Conservation (phyloP, 35 echinoderm and acorn worm genomes). For the Apostichopus californicus region DNA sequence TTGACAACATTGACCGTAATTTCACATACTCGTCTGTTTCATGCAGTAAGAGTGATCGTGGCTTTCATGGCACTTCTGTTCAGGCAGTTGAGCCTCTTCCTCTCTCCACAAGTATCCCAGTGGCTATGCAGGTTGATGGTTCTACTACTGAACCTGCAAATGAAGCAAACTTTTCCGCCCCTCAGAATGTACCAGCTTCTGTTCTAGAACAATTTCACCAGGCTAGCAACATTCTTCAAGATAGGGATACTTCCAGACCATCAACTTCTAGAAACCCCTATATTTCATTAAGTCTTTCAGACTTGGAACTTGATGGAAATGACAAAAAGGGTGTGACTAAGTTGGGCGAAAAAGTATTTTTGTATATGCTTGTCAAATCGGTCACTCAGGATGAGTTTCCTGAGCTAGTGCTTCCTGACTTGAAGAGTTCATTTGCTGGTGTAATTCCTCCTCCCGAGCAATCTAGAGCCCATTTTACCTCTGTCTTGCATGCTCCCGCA, state of each 20-base stretch:
- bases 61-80: constrained; percentile 66
- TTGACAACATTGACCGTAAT: constrained; percentile 59
- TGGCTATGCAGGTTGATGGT: background rate
- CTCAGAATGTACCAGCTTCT: constrained; percentile 11
- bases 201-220: constrained; percentile 2
- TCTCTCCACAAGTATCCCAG: background rate
- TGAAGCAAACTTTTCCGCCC: background rate
- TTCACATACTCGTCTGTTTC: constrained; percentile 36
- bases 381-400: background rate
- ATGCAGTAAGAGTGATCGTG: constrained; percentile 11
- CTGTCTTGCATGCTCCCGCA: constrained; percentile 47
- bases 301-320: constrained; percentile 19
- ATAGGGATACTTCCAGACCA: constrained; percentile 2
- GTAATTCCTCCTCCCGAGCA: constrained; percentile 1
- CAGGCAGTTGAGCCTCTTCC: constrained; percentile 64
- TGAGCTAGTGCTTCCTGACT: constrained; percentile 45
- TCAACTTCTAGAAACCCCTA: background rate
- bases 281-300: background rate
- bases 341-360: constrained; percentile 14
- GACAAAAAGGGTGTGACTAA: background rate
- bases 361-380: constrained; percentile 55
- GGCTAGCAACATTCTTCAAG: constrained; percentile 6
- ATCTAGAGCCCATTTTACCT: constrained; percentile 51
- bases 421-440: constrained; percentile 32
- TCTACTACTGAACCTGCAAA: background rate